phyloP scores from a whole-genome alignment of 2,888 invertebrate genomes.

The Lepidonotus clava region DNA sequence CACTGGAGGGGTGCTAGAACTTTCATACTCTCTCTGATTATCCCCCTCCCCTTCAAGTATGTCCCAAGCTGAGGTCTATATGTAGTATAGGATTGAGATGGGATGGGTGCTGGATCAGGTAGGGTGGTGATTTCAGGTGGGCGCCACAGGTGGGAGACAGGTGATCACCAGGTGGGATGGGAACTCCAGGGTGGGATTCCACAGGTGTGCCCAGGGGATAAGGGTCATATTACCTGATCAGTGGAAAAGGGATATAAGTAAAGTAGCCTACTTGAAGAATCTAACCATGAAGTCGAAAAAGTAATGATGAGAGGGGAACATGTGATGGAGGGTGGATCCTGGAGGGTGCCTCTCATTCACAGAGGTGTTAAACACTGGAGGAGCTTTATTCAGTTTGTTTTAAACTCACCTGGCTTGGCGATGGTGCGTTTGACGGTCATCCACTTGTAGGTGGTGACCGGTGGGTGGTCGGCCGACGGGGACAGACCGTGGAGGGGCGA shows the following conservation, averaged over 20 bases:
- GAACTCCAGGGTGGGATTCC: background rate
- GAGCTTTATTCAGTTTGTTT: too few relatives aligned
- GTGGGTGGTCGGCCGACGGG: slow-evolving; percentile 56
- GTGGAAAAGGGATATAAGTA: too few relatives aligned
- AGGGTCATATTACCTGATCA: too few relatives aligned
- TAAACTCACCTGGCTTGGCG: slow-evolving; percentile 90
- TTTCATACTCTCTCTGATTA: background rate
- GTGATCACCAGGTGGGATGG: background rate
- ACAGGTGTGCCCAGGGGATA: slow-evolving; percentile 13
- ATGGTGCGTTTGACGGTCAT: slow-evolving; percentile 99
- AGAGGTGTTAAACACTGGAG: too few relatives aligned
- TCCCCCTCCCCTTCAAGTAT: background rate
- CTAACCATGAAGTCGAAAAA: too few relatives aligned
- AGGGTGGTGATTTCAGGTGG: background rate
- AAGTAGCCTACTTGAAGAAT: too few relatives aligned
- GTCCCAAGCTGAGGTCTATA: too few relatives aligned
- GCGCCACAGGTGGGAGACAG: background rate
- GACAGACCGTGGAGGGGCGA: background rate
- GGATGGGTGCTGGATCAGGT: background rate
- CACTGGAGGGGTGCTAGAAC: background rate
- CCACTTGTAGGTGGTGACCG: slow-evolving; percentile 97
- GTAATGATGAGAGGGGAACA: background rate
- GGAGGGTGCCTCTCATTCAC: too few relatives aligned
- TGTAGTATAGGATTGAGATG: background rate
- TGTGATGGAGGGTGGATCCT: background rate